phyloP scores from a whole-genome alignment of 2,113 vertebrate genomes.

The Mesoclemmys tuberculata region DNA sequence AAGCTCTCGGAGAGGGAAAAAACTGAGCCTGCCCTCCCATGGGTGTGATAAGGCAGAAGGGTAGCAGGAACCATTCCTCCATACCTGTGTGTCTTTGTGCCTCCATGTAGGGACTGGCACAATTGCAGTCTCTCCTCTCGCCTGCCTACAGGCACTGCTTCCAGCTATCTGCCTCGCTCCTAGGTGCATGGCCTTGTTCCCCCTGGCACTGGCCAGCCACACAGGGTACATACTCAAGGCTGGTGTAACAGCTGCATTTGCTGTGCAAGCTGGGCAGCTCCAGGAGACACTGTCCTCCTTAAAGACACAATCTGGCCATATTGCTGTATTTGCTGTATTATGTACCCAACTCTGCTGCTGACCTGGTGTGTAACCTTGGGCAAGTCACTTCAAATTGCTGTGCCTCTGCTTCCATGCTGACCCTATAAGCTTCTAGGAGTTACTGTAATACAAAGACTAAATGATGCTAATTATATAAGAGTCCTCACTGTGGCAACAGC shows the following conservation, averaged over 20 bases:
- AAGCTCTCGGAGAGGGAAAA: not conserved
- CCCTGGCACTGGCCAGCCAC: not conserved
- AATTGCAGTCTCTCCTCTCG: not conserved
- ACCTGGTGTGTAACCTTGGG: not conserved
- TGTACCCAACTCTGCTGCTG: not conserved
- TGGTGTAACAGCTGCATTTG: not conserved
- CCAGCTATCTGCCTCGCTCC: not conserved
- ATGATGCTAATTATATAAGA: not conserved
- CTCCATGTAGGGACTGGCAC: not conserved
- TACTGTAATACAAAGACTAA: rapidly evolving
- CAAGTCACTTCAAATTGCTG: not conserved
- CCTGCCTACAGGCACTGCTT: not conserved
- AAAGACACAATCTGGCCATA: not conserved
- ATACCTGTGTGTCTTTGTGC: not conserved
- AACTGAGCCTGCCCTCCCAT: not conserved
- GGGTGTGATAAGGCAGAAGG: not conserved
- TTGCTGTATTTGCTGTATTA: not conserved
- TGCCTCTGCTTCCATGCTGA: not conserved
- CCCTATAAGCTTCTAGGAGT: not conserved
- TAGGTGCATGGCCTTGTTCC: not conserved
- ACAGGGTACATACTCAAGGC: rapidly evolving
- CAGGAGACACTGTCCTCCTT: not conserved
- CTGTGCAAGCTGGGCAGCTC: not conserved
- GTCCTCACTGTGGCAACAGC: not conserved
- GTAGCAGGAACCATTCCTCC: not conserved